Evolutionary conservation across 1,140 invertebrate genomes (phyloP).

Genomic region (Batillaria attramentaria): DNA sequence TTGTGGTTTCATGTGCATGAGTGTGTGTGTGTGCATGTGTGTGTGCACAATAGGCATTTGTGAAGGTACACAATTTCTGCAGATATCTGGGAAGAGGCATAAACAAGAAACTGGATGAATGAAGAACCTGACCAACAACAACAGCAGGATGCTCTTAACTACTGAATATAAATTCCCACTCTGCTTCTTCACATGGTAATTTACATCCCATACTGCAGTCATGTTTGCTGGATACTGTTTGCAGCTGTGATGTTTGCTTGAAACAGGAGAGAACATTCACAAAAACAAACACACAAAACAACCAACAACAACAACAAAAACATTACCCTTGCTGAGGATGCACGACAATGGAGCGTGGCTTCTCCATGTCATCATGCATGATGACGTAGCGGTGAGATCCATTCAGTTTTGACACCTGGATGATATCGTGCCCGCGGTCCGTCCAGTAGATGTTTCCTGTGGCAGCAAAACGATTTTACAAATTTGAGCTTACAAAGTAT

Average conservation of each 20-base stretch:
- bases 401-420: constrained; percentile 77
- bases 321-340: constrained; percentile 95
- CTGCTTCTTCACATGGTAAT: too few species aligned
- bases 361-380: constrained; percentile 93
- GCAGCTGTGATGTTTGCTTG: too few species aligned
- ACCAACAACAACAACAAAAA: constrained; percentile 13
- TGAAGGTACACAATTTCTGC: neutral
- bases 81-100: neutral
- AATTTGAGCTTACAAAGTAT: too few species aligned
- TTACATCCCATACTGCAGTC: too few species aligned
- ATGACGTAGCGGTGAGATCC: constrained; percentile 89
- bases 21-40: neutral
- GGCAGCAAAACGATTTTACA: neutral
- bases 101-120: neutral
- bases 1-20: neutral
- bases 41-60: neutral
- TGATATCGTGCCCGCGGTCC: constrained; percentile 80
- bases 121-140: too few species aligned
- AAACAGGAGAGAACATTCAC: neutral
- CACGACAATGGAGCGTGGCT: constrained; percentile 95
- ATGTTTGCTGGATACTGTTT: too few species aligned
- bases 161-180: too few species aligned
- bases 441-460: constrained; percentile 88
- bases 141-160: too few species aligned
- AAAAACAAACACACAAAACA: neutral